Base-by-base conservation (phyloP, 2,797 vertebrate species). In the Gouania willdenowi region DNA sequence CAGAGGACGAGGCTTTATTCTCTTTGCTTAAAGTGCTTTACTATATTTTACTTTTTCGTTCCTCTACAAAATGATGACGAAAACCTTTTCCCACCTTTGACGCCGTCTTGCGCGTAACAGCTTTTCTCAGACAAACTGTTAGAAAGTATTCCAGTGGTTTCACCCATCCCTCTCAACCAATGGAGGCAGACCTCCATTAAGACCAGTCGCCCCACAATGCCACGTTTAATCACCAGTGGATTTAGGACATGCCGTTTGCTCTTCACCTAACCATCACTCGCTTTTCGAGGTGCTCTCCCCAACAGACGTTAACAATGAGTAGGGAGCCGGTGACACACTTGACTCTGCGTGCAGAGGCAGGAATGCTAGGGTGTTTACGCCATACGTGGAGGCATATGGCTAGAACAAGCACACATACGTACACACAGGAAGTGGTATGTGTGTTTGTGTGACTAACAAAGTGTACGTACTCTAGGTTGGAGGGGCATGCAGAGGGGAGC, bases 341-440 rank as follows among this genome's bases (percentile, higher is more conserved):
- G 55, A 22, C 37, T 57, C 70, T 31, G 61, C 54, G 66, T 70
- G 73, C 75, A 75, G 71, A 79, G 72, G 50, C 74, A 70, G 71
- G n/a, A 65, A 82, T 82, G 85, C 72, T 66, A 63, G 74, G 71
- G 71, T 71, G 58, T n/a, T n/a, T 54, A 62, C 51, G 77, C 77
- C 81, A 69, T 66, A 74, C 62, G 48, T n/a, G n/a, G n/a, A n/a
- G 56, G 60, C 39, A 71, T 75, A 78, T 66, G 71, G 71, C 77
- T 58, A 64, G 65, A 81, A 79, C 75, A 83, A 84, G 61, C 81
- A 74, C 81, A 81, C 75, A 76, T 54, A 85, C 77, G 65, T 66
- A 79, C 70, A 57, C 73, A 76, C 66, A 38, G 56, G 66, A 20
- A 56, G 73, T 64, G 65, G 59, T 78, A 75, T 74, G 76, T 76